A percentile compares a stretch with the other conserved stretches of the same genome.
These are phyloP conservation scores for Phrynosoma blainvillii DNA, from an alignment of 2,113 vertebrate genomes.

Conservation along the genomic window DNA sequence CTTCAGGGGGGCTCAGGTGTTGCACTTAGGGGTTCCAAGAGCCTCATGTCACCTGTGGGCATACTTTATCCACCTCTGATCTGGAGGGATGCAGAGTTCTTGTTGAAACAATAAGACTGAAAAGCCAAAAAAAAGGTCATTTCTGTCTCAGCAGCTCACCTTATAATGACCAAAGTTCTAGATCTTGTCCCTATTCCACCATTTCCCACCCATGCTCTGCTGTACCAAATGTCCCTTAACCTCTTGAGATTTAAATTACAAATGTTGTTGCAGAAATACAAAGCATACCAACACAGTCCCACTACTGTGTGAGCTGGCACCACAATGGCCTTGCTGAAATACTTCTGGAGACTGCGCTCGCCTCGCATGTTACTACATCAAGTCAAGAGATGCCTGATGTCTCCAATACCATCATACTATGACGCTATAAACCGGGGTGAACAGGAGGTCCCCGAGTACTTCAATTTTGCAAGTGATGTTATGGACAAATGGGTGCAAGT, in stretches of 20 bases:
- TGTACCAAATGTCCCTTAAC: background rate
- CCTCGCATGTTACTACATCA: conserved; percentile 42
- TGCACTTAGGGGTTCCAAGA: no score
- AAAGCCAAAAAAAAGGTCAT: no score
- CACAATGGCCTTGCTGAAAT: conserved; percentile 49
- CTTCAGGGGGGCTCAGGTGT: no score
- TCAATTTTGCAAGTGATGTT: conserved; percentile 84
- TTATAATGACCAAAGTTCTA: no score
- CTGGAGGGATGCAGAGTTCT: no score
- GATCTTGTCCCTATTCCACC: no score
- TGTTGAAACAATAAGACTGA: no score
- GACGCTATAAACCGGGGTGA: conserved; percentile 67
- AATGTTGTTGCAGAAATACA: background rate
- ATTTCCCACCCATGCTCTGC: no score
- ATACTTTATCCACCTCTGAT: no score
- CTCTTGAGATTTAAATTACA: background rate
- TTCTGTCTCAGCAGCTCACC: no score
- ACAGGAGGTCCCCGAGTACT: conserved; percentile 73
- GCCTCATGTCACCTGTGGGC: no score
- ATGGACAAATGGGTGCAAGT: conserved; percentile 77
- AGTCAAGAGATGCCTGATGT: conserved; percentile 27
- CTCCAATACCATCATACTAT: conserved; percentile 73
- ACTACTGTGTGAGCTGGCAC: background rate
- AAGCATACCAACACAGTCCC: background rate
- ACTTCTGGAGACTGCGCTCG: background rate